phyloP scores from a whole-genome alignment of 2,888 invertebrate species.

The Andrena haemorrhoa region DNA sequence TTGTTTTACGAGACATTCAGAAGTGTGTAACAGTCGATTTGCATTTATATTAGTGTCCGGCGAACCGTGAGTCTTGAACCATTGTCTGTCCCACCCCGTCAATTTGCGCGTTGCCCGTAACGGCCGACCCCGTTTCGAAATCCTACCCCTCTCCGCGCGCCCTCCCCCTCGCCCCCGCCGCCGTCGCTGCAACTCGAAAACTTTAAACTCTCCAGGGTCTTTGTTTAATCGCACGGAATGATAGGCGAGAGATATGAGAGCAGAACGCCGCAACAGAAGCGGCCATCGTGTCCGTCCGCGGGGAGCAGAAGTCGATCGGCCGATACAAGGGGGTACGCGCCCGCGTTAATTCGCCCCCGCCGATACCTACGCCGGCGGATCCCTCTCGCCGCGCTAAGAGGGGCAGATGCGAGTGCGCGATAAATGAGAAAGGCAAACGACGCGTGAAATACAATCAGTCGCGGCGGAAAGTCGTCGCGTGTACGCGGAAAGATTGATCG shows the following conservation, averaged over 20 bases:
- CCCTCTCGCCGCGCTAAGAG: neutral
- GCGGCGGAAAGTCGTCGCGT: constrained; percentile 32
- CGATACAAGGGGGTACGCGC: constrained; percentile 35
- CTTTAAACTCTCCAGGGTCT: constrained; percentile 72
- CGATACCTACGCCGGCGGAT: constrained; percentile 59
- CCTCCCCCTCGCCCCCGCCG: neutral
- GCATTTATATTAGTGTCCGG: constrained; percentile 81
- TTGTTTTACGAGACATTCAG: constrained; percentile 72
- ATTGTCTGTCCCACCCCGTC: constrained; percentile 76
- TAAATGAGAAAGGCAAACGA: constrained; percentile 60
- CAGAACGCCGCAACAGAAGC: constrained; percentile 55
- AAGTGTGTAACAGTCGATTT: constrained; percentile 75
- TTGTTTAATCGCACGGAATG: constrained; percentile 79
- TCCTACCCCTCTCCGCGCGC: constrained; percentile 1
- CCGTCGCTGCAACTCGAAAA: constrained; percentile 50
- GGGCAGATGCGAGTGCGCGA: constrained; percentile 11
- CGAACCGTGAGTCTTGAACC: constrained; percentile 74
- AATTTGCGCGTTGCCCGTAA: constrained; percentile 68
- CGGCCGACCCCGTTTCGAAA: constrained; percentile 50
- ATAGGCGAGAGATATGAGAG: constrained; percentile 72
- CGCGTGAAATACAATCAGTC: constrained; percentile 64
- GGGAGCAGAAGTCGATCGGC: constrained; percentile 70
- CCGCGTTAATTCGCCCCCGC: constrained; percentile 71
- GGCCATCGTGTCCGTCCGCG: constrained; percentile 51
- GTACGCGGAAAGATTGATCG: constrained; percentile 36